Evolutionary conservation across 2,113 vertebrate species (phyloP).

Genomic region (Grallaria varia): DNA sequence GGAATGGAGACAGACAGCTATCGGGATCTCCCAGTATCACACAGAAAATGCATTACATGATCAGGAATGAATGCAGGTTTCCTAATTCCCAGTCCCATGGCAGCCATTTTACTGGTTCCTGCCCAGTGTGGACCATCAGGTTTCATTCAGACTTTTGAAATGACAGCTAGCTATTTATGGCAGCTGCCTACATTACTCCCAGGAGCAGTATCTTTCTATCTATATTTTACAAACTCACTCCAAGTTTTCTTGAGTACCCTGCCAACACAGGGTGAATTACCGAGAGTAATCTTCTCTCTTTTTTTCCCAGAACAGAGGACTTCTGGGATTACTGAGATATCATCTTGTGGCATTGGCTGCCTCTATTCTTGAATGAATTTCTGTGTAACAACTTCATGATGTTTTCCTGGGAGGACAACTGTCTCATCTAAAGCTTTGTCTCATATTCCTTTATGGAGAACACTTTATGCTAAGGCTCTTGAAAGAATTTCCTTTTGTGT

Average conservation of each 20-base stretch:
- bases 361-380: conserved; percentile 8
- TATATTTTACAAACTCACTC: not conserved
- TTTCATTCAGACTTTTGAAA: not conserved
- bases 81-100: not conserved
- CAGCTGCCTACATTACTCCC: not conserved
- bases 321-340: conserved; percentile 53
- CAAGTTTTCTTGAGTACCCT: conserved; percentile 8
- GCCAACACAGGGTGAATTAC: not conserved
- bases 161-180: not conserved
- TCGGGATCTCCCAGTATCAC: not conserved
- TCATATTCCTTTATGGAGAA: not conserved
- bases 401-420: conserved; percentile 35
- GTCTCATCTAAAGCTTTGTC: conserved; percentile 25
- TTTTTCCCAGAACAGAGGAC: conserved; percentile 45
- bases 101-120: not conserved
- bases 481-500: conserved; percentile 34
- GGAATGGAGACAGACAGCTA: not conserved
- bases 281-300: conserved; percentile 27
- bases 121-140: not conserved
- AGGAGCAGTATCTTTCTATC: not conserved
- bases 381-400: conserved; percentile 49
- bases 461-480: conserved; percentile 7
- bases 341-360: not conserved
- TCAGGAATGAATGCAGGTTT: not conserved
- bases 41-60: not conserved